Evolutionary conservation across 2,113 vertebrate species (phyloP), one percentile per base, ranked within the genome.

Genomic region (Rallus limicola): DNA sequence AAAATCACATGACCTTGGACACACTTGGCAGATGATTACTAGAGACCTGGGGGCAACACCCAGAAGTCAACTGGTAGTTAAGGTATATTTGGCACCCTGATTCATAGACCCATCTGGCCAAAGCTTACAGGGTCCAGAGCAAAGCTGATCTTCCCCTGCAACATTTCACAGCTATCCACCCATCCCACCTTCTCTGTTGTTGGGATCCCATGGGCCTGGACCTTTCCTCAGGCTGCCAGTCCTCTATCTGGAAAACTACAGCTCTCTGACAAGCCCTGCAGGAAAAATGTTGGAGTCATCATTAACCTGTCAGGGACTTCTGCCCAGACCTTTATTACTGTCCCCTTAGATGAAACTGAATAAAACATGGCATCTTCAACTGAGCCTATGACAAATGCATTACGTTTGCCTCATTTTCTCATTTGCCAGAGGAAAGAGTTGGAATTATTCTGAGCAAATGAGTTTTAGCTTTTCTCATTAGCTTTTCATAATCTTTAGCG

Each of bases 391-490:
- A 90, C 36, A 93, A 87, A 92, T 70, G 59, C 64, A 34, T 75
- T 91, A 36, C 1, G 0, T 80, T 90, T 90, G 46, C 60, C 68
- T 74, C 16, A 92, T 90, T 90, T 95, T 93, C 78, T 94, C 71
- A 78, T 90, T 77, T 95, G 68, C 71, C 23, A 34, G n/a, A 55
- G 67, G 33, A 92, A 25, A 42, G 50, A 63, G 53, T 9, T 74
- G 13, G 50, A 93, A 83, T 94, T 79, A 69, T 36, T 92, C 68
- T 70, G 64, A 88, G 46, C 18, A 93, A 90, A 94, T 77, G 71
- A 93, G 59, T 70, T 88, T 64, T 80, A 90, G 75, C 82, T 93
- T 93, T 94, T 94, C 79, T 93, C 63, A 90, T 96, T 82, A 94
- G 71, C 33, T 88, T 91, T 82, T 79, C 38, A 42, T 86, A 70